Conservation (phyloP, 2,888 invertebrate species). For the Nemoura dubitans region DNA sequence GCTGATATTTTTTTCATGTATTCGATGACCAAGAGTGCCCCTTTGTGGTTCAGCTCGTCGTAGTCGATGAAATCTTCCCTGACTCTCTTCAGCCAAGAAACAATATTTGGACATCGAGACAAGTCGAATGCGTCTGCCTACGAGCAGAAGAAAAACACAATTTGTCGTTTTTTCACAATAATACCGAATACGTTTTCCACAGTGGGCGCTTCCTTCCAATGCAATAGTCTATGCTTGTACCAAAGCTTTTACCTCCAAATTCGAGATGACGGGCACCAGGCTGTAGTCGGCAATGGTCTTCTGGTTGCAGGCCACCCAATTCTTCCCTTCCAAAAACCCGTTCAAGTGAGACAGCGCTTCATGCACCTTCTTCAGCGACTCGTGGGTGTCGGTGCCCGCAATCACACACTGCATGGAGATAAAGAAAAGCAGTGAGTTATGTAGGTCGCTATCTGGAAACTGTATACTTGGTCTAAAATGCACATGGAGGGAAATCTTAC, state of each 20-base stretch:
- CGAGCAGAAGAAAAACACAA: not conserved
- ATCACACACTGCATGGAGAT: conserved; percentile 1
- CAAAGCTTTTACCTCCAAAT: conserved; percentile 67
- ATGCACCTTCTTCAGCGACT: conserved; percentile 47
- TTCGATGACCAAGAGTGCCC: conserved; percentile 65
- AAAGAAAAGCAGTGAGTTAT: not conserved
- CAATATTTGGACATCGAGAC: conserved; percentile 52
- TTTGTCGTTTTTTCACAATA: too few species aligned
- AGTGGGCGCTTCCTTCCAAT: too few species aligned
- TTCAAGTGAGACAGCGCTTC: conserved; percentile 68
- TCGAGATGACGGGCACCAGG: conserved; percentile 67
- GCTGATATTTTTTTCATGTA: too few species aligned
- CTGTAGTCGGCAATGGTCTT: conserved; percentile 73
- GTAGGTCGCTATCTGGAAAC: not conserved
- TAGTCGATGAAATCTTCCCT: conserved; percentile 55
- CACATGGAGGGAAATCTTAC: too few species aligned
- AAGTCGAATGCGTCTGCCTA: conserved; percentile 52
- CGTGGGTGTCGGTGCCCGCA: conserved; percentile 9
- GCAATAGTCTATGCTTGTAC: too few species aligned
- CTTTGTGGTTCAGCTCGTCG: conserved; percentile 66
- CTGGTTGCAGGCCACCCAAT: conserved; percentile 70
- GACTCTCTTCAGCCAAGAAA: conserved; percentile 53
- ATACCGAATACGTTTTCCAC: too few species aligned
- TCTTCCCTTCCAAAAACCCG: conserved; percentile 65
- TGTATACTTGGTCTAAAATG: not conserved